Evolutionary conservation across 2,113 vertebrate species (phyloP), one percentile per base, ranked within the genome.

Genomic region (Canis aureus): DNA sequence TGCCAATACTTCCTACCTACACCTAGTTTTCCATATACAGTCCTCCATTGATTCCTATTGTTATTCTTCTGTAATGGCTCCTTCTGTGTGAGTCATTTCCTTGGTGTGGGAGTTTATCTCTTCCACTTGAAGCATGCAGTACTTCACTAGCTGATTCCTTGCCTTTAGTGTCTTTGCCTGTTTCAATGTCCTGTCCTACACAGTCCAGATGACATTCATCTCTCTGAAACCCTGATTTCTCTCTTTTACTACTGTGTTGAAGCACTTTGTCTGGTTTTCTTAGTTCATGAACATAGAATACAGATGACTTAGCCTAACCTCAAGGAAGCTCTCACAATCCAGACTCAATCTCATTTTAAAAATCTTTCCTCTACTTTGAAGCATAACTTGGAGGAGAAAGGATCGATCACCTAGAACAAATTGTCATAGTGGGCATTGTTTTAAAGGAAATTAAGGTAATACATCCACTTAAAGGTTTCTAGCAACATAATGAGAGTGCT

Each of bases 311-410:
- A 91, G 12, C 25, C 38, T 69, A 92, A 43, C 29, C 23, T 67
- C 35, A 60, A 81, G 74, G 27, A 84, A 60, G 2, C 5, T 17
- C 66, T 74, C 3, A 84, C 25, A 95, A 60, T 80, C 11, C 95
- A 76, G 66, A 81, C 49, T 43, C 69, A 89, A 13, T 0, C 27
- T 0, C 22, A 43, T 51, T 32, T 23, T 89, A 64, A 29, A 9
- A 1, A 87, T 90, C 8, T 74, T 97, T 67, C 67, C 49, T 94
- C 51, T n/a, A 35, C 11, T 76, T 81, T 51, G 64, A 97, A 92
- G 69, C 16, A 32, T 93, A 53, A 76, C 12, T 59, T 8, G 17
- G 29, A 90, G 22, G 27, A 84, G 27, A 90, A 92, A 6, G 5
- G 10, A 55, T 3, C 11, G 1, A 25, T 89, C 5, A 67, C 43